Evolutionary conservation across 2,113 vertebrate species (phyloP), one percentile per base, ranked within the genome.

Genomic region (Thamnophis sirtalis): DNA sequence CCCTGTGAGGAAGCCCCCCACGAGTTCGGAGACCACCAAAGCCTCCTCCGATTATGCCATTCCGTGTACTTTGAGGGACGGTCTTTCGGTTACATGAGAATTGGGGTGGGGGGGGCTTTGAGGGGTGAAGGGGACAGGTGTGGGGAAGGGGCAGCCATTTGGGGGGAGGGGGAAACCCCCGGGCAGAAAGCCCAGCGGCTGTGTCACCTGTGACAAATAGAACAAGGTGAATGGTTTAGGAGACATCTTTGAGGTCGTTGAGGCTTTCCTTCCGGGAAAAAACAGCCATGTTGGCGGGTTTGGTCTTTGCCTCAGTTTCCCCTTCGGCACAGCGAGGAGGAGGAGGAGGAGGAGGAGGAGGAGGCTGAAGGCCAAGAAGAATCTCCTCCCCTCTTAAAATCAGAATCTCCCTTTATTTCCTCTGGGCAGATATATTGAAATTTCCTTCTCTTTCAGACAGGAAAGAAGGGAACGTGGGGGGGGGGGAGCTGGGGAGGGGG

Each of bases 11-110:
- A 56, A 22, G 5, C 19, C 55, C 21, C 54, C 19, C 19, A n/a
- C n/a, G 22, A 56, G 6, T 2, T 22, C 55, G 22, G 21, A 56
- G 21, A 8, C 21, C 55, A 22, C 55, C 55, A 4, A 56, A 2
- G 55, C 7, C 55, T 21, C 55, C 55, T 56, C 55, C 0, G 55
- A 22, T 56, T 22, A 56, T 11, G 28, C 0, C 26, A 13, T 11
- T 28, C 1, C 0, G 1, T 11, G 26, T n/a, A 3, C 26, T 1
- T 28, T 43, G 43, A 26, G 28, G 26, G 60, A 28, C 11, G 4
- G 9, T 11, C 3, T 63, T 9, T 28, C 0, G 3, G 0, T 63
- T 28, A 3, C 0, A 63, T 11, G 60, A 28, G 3, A 63, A 63
- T 28, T 13, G 9, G 26, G 24, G 9, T 9, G 26, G 60, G n/a